Conservation (phyloP, 2,888 invertebrate genomes). For the Pinctada fucata region DNA sequence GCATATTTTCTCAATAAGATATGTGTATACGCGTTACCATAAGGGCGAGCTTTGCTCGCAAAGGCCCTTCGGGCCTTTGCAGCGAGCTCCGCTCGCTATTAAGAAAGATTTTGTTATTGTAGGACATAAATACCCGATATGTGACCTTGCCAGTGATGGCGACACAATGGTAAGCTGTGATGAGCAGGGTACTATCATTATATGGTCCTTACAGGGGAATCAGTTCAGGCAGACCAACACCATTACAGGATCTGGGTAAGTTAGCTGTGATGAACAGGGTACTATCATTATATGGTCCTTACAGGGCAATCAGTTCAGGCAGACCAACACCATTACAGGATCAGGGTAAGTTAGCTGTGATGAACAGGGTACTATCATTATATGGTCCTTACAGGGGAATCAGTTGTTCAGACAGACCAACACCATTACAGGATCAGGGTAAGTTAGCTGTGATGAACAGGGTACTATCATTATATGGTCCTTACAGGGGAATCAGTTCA, state of each 20-base stretch:
- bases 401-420: too few species aligned
- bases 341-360: neutral
- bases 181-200: slow-evolving; percentile 70
- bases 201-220: slow-evolving; percentile 62
- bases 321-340: neutral
- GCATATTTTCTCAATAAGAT: too few species aligned
- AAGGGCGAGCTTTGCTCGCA: too few species aligned
- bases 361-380: neutral
- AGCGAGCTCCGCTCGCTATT: too few species aligned
- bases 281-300: neutral
- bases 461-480: too few species aligned
- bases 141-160: slow-evolving; percentile 65
- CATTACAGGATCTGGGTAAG: slow-evolving; percentile 62
- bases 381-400: too few species aligned
- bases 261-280: slow-evolving; percentile 8
- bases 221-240: slow-evolving; percentile 50
- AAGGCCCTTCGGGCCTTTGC: too few species aligned
- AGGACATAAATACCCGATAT: slow-evolving; percentile 70
- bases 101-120: neutral
- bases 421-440: too few species aligned
- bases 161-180: slow-evolving; percentile 69
- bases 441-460: too few species aligned
- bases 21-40: too few species aligned
- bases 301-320: neutral
- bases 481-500: too few species aligned